These are phyloP conservation scores for Crotophaga sulcirostris DNA, from an alignment of 2,113 vertebrate genomes.

Conservation along the genomic window DNA sequence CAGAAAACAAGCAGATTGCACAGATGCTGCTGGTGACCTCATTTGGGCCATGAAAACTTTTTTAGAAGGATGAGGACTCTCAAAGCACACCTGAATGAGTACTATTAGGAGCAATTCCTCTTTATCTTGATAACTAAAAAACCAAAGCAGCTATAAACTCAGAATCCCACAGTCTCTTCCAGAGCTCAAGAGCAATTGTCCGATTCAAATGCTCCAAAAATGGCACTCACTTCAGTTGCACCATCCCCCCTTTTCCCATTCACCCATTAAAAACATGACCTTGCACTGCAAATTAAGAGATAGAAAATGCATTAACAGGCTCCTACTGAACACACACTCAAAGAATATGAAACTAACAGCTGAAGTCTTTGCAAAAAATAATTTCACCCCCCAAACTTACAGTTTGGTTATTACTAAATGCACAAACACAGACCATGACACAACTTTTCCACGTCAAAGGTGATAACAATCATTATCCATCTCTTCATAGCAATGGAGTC, in stretches of 20 bases:
- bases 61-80: neutral
- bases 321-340: neutral
- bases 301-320: neutral
- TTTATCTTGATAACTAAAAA: neutral
- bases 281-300: neutral
- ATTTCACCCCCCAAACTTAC: neutral
- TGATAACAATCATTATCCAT: neutral
- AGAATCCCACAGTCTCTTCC: neutral
- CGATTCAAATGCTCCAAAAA: neutral
- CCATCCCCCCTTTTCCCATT: neutral
- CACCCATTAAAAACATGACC: neutral
- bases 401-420: neutral
- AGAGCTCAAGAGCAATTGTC: neutral
- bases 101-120: neutral
- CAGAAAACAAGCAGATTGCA: neutral
- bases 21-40: neutral
- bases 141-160: neutral
- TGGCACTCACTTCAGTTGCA: neutral
- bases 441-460: neutral
- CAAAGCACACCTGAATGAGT: neutral
- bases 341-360: neutral
- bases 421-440: neutral
- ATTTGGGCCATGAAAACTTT: neutral
- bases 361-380: neutral
- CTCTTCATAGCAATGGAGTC: neutral